Percentiles rank a stretch among this genome's conserved stretches.
phyloP scores from a whole-genome alignment of 2,797 vertebrate species.

The Chloroceryle amazona region DNA sequence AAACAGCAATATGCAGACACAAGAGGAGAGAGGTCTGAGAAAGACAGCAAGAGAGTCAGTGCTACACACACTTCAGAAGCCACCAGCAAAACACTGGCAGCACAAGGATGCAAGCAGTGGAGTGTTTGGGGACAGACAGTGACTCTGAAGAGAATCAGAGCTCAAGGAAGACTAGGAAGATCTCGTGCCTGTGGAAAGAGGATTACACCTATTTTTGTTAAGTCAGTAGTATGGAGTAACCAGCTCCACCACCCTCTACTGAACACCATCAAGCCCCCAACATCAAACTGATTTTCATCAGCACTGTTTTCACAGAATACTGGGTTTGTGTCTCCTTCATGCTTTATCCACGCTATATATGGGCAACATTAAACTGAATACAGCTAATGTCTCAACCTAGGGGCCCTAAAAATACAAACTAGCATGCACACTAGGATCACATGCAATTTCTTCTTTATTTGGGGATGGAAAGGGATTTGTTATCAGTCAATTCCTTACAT shows the following conservation, averaged over 20 bases:
- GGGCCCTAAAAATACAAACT: neutral
- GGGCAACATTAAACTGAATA: neutral
- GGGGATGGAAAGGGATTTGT: slow-evolving; percentile 38
- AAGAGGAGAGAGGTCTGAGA: neutral
- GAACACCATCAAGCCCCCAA: accelerated
- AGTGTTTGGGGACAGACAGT: accelerated
- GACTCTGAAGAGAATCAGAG: neutral
- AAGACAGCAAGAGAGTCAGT: neutral
- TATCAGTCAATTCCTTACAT: slow-evolving; percentile 68
- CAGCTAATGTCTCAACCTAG: neutral
- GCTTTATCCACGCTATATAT: accelerated
- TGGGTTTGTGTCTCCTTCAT: neutral
- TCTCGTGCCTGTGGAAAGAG: neutral
- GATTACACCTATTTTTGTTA: accelerated
- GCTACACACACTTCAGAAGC: neutral
- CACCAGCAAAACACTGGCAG: neutral
- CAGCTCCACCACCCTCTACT: neutral
- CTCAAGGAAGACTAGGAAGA: neutral
- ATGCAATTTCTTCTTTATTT: slow-evolving; percentile 1
- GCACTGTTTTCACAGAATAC: neutral
- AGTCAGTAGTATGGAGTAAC: accelerated
- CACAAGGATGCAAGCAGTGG: accelerated
- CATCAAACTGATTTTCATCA: no score
- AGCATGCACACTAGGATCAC: accelerated
- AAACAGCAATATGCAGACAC: neutral